Evolutionary conservation across 2,888 invertebrate genomes (phyloP).

Genomic region (Acholoe squamosa): DNA sequence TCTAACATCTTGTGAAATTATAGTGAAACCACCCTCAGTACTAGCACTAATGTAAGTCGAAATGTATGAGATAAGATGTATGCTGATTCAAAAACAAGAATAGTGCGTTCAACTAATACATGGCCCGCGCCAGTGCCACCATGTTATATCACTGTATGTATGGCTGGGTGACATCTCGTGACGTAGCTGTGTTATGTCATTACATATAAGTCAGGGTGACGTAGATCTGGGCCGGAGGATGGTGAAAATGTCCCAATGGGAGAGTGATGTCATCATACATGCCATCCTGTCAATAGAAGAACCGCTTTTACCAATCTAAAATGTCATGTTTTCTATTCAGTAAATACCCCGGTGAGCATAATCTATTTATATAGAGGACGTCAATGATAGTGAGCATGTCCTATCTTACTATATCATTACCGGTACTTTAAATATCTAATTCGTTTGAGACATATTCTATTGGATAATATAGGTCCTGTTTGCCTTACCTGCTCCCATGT

Average conservation of each 20-base stretch:
- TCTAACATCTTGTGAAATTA: no score
- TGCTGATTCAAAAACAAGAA: no score
- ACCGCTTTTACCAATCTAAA: background rate
- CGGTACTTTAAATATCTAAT: background rate
- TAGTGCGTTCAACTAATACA: no score
- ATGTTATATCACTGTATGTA: background rate
- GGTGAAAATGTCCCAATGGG: background rate
- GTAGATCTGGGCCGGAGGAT: background rate
- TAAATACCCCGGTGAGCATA: background rate
- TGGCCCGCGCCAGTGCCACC: no score
- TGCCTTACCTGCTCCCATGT: background rate
- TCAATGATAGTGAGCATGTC: background rate
- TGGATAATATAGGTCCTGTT: background rate
- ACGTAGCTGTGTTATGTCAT: background rate
- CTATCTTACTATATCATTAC: background rate
- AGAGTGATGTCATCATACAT: background rate
- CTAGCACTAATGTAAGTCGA: no score
- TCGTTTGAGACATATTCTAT: background rate
- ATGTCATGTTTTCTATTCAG: background rate
- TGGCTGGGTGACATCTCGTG: background rate
- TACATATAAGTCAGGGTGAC: background rate
- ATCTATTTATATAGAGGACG: background rate
- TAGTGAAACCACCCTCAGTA: no score
- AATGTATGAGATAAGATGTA: no score
- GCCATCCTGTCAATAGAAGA: background rate